phyloP scores from a whole-genome alignment of 1,140 invertebrate species.

The Neotoxoptera formosana region DNA sequence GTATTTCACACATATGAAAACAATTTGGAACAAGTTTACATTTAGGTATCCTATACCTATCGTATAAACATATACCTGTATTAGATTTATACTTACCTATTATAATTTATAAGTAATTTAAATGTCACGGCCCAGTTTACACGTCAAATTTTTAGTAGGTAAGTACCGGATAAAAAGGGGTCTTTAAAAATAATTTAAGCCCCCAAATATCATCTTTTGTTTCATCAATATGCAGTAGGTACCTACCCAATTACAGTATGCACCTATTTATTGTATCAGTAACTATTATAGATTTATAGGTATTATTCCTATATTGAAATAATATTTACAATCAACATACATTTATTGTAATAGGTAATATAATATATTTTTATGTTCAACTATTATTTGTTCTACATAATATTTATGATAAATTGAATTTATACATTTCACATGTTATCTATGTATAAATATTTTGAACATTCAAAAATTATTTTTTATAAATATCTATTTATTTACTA shows the following conservation, averaged over 20 bases:
- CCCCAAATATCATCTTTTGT: not conserved
- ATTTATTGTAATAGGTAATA: not conserved
- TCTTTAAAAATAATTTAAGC: not conserved
- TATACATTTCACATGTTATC: not conserved
- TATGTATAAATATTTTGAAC: constrained; percentile 30
- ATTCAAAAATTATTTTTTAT: constrained; percentile 17
- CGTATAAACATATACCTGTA: too few relatives aligned
- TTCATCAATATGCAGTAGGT: not conserved
- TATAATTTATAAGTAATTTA: too few relatives aligned
- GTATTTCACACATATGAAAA: too few relatives aligned
- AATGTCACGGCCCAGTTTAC: too few relatives aligned
- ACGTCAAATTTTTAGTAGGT: too few relatives aligned
- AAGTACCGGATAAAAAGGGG: too few relatives aligned
- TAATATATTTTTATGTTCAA: not conserved
- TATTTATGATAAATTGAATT: constrained; percentile 11
- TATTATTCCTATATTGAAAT: not conserved
- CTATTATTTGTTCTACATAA: not conserved
- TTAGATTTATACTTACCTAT: too few relatives aligned
- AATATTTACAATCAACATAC: not conserved
- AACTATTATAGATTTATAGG: too few relatives aligned
- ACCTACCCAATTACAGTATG: not conserved
- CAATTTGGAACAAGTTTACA: too few relatives aligned
- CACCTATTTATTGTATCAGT: not conserved
- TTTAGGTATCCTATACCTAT: not conserved
- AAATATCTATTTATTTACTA: constrained; percentile 18